Base-by-base conservation (phyloP, 1,140 invertebrate genomes). In the Antheraea pernyi region DNA sequence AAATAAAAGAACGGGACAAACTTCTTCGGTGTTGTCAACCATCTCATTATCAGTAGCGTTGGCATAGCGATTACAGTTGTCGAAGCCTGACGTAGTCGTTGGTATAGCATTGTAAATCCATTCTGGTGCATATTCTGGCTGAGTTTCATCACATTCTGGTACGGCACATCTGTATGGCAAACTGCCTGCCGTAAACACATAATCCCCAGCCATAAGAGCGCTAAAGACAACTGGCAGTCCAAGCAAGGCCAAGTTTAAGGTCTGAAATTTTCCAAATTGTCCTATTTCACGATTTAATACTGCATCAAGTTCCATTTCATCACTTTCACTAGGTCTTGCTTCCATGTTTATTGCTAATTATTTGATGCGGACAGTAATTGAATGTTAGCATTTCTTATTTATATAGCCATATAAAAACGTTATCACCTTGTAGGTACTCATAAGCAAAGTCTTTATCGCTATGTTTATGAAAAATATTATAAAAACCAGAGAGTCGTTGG, bases 31-130 rank as follows among this genome's bases (percentile, higher is more conserved):
- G 48, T 66, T 73, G 16, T 48, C 53, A 19, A 70, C 16, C 16
- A 42, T 65, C n/a, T 73, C 59, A 65, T 58, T 72, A 65, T 79
- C 76, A 68, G 68, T 74, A 53, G 70, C 62, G 66, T 75, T 77
- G 48, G 76, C 84, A 59, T 80, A 91, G 36, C 86, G 82, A 39
- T 68, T 71, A 65, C 87, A 89, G 69, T 86, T 84, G 66, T 85
- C 83, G 58, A 89, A 84, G 42, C 87, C 85, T 13, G 76, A 78
- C 7, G 74, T 59, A n/a, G 79, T 83, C 42, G 48, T 65, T 19
- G 87, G 86, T 70, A 89, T 81, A 18, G 85, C 87, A 66, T 86
- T 82, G 42, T 75, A 69, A 71, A 91, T 80, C 89, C 89, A 91
- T 19, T 79, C 70, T 10, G 89, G 89, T 63, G 71, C 68, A 68